Percentiles rank a stretch among this genome's conserved stretches.
phyloP scores from a whole-genome alignment of 2,113 vertebrate genomes.

The Accipiter cooperii region DNA sequence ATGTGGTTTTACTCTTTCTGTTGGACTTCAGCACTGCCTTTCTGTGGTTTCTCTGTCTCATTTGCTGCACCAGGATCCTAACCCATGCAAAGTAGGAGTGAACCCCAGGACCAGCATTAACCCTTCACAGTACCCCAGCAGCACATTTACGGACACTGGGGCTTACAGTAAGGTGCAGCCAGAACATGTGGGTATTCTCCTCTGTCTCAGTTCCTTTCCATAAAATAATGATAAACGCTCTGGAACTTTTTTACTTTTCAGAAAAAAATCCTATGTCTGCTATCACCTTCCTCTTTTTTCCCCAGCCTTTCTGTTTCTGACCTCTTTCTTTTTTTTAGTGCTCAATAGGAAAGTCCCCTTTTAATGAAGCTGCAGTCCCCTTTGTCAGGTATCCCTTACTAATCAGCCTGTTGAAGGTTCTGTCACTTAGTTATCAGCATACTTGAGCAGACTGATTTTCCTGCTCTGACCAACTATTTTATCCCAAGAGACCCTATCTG shows the following conservation, averaged over 20 bases:
- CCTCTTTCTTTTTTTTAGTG: not conserved
- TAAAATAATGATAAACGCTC: not conserved
- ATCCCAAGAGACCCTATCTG: not conserved
- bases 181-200: not conserved
- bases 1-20: not conserved
- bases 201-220: not conserved
- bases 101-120: not conserved
- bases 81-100: not conserved
- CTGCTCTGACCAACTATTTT: not conserved
- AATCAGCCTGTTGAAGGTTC: not conserved
- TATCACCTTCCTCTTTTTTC: rapidly evolving
- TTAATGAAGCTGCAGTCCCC: not conserved
- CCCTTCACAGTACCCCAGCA: not conserved
- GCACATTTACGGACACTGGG: not conserved
- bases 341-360: not conserved
- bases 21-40: not conserved
- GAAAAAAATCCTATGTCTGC: not conserved
- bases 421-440: not conserved
- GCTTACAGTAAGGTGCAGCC: not conserved
- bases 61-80: not conserved
- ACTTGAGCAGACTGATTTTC: not conserved
- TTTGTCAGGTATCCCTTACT: not conserved
- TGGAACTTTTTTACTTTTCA: not conserved
- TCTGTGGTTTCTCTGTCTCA: not conserved
- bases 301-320: not conserved